Base-by-base conservation (phyloP, 2,888 invertebrate species). In the Isoperla grammatica region DNA sequence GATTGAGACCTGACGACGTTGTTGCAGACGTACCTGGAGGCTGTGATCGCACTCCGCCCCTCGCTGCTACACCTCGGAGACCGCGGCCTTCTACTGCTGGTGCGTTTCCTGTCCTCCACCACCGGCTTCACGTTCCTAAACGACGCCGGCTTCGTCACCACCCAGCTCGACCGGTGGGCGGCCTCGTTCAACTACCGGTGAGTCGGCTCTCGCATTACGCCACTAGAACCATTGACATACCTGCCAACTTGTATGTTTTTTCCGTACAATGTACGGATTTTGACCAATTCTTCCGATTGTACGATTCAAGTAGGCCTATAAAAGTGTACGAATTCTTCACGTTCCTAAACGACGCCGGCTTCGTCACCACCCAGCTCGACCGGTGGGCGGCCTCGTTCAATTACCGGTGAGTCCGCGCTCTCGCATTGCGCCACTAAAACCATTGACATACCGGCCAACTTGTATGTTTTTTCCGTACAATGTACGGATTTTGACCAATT, bases 111-210 rank as follows among this genome's bases (percentile, higher is more conserved):
- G 65, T 88, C 90, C 1, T 79, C 86, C 1, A 82, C 85, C 0
- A 81, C 80, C 15, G 88, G 90, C 1, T 86, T 87, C 65, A 81
- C 81, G 66, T 79, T 81, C 67, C 78, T 84, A 13, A 78, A 74
- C 46, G 80, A 81, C 63, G 78, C 82, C 56, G 83, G 83, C 63
- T 83, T 82, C 69, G 78, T 90, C 20, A 78, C 81, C 68, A 83
- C 83, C 67, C 89, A 92, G 73, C 78, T 94, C 59, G 84, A 86
- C 61, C 84, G 85, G 69, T 95, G 94, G 93, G 83, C 82, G 22
- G 82, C 80, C 66, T 81, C 80, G 58, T 88, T 86, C 69, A 87
- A 87, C 69, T 86, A 84, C 72, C 81, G 85, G 85, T 85, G 71
- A 69, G 69, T 2, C 20, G 15, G 29, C 4, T 8, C 29, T 29